phyloP scores from a whole-genome alignment of 2,888 invertebrate genomes.

The Pachycephus smyrnensis region DNA sequence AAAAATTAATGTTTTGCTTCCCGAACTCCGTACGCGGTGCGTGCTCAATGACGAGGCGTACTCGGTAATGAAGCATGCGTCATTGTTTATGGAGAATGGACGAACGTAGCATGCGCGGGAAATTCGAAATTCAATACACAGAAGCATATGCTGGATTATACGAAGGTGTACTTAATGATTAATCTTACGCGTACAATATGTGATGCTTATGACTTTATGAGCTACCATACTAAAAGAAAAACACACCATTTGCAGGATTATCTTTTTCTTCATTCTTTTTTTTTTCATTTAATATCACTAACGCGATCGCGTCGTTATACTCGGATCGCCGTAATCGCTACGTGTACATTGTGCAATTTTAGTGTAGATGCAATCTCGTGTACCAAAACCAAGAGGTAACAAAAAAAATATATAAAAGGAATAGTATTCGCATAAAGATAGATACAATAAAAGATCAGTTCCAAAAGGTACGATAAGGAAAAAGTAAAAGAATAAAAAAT shows the following conservation, averaged over 20 bases:
- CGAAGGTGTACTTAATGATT: conserved; percentile 47
- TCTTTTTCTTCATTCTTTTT: neutral
- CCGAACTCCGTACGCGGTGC: neutral
- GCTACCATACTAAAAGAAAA: conserved; percentile 59
- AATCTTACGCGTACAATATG: conserved; percentile 55
- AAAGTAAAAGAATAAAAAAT: neutral
- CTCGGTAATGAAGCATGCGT: neutral
- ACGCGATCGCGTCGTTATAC: conserved; percentile 40
- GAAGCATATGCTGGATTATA: conserved; percentile 43
- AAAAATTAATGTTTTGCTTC: neutral
- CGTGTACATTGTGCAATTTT: conserved; percentile 24
- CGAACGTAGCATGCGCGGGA: conserved; percentile 23
- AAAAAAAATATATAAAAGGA: neutral
- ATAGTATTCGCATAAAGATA: neutral
- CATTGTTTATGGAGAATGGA: neutral
- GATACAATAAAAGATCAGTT: neutral
- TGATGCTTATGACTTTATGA: conserved; percentile 63
- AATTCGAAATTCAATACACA: conserved; percentile 51
- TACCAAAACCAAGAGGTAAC: neutral
- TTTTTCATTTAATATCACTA: conserved; percentile 50
- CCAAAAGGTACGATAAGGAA: neutral
- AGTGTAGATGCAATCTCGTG: conserved; percentile 19
- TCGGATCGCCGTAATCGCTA: conserved; percentile 21
- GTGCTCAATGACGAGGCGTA: neutral
- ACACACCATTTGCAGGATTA: conserved; percentile 47